Conservation (phyloP, 2,113 vertebrate species). For the Formicarius rufipectus region DNA sequence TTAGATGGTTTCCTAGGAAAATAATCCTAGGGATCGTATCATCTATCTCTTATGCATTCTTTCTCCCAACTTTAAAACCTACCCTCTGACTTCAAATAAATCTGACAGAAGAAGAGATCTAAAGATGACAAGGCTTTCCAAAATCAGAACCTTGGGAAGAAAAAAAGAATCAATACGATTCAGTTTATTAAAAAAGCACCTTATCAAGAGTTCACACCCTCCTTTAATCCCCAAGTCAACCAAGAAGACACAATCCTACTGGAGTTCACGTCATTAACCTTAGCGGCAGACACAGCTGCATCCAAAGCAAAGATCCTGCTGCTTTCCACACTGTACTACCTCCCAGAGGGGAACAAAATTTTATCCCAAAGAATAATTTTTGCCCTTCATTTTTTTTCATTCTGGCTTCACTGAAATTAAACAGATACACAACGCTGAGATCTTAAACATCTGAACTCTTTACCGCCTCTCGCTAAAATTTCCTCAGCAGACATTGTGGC, state of each 20-base stretch:
- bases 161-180: not conserved
- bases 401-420: not conserved
- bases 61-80: not conserved
- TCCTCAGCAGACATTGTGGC: not conserved
- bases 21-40: not conserved
- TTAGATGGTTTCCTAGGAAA: slow-evolving; percentile 44
- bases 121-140: not conserved
- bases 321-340: not conserved
- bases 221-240: not conserved
- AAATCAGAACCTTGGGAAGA: not conserved
- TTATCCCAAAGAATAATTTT: not conserved
- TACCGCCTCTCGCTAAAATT: not conserved
- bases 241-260: not conserved
- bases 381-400: not conserved
- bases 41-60: not conserved
- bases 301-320: not conserved
- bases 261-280: not conserved
- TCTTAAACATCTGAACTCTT: not conserved
- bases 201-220: not conserved
- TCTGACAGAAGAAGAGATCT: not conserved
- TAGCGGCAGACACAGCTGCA: not conserved
- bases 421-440: rapidly evolving
- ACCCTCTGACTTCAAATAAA: not conserved
- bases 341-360: not conserved
- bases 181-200: not conserved